Percentiles rank a stretch among this genome's conserved stretches.
Evolutionary conservation across 2,113 vertebrate species (phyloP).

Genomic region (Orthonyx spaldingii): DNA sequence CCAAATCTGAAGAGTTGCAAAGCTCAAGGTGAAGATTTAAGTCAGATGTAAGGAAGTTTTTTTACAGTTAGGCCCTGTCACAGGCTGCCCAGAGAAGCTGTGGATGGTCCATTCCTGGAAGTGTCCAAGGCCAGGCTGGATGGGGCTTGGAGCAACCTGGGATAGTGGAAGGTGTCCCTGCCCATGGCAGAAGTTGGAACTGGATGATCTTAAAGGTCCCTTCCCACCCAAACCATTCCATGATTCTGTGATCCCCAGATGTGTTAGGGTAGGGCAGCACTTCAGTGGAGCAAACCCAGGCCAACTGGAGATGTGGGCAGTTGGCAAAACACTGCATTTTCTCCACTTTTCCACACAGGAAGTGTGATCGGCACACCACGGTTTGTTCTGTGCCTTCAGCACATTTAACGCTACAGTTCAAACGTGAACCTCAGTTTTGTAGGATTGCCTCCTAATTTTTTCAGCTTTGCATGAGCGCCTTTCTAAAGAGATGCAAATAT

Average conservation of each 20-base stretch:
- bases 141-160: rapidly evolving
- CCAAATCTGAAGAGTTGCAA: neutral
- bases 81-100: neutral
- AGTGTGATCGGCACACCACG: neutral
- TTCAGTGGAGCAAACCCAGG: neutral
- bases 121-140: neutral
- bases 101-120: neutral
- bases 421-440: neutral
- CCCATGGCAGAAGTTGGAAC: neutral
- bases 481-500: neutral
- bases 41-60: neutral
- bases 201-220: neutral
- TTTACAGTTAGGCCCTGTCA: neutral
- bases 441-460: neutral
- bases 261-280: neutral
- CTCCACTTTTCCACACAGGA: neutral
- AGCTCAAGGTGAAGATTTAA: neutral
- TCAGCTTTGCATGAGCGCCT: neutral
- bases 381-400: neutral
- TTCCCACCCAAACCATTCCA: neutral
- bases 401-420: neutral
- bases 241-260: neutral
- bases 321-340: neutral
- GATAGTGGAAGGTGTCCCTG: neutral
- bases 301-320: neutral